Evolutionary conservation across 2,888 invertebrate genomes (phyloP).

Genomic region (Pelosia muscerda): DNA sequence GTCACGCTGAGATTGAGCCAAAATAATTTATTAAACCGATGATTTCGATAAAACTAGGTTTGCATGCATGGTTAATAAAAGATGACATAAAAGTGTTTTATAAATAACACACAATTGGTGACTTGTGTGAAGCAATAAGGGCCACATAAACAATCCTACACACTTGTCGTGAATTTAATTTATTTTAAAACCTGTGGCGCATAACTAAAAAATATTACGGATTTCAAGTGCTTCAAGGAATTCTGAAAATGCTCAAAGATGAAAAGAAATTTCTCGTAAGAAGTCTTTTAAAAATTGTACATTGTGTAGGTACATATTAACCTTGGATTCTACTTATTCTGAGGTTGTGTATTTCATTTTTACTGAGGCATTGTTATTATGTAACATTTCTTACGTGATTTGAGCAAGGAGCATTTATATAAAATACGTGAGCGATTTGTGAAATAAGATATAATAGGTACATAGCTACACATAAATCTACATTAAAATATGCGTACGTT

Average conservation of each 20-base stretch:
- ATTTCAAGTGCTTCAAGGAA: conserved; percentile 27
- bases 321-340: conserved; percentile 34
- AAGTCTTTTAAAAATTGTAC: conserved; percentile 43
- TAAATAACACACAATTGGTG: conserved; percentile 14
- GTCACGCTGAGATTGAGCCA: conserved; percentile 53
- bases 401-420: conserved; percentile 12
- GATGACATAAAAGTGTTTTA: conserved; percentile 28
- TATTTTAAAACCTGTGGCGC: conserved; percentile 24
- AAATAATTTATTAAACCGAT: conserved; percentile 49
- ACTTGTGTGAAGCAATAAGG: conserved; percentile 12
- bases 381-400: conserved; percentile 24
- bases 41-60: conserved; percentile 42
- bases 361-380: conserved; percentile 29
- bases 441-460: conserved; percentile 15
- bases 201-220: conserved; percentile 26
- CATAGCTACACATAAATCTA: conserved; percentile 12
- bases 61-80: conserved; percentile 49
- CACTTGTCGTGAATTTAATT: conserved; percentile 8
- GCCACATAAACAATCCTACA: conserved; percentile 11
- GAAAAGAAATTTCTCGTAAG: conserved; percentile 39
- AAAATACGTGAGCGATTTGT: conserved; percentile 6
- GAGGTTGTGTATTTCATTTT: conserved; percentile 29
- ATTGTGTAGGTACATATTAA: conserved; percentile 27
- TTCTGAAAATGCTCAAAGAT: conserved; percentile 38
- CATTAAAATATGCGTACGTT: conserved; percentile 11